phyloP scores from a whole-genome alignment of 2,888 invertebrate species.

The Tigriopus californicus region DNA sequence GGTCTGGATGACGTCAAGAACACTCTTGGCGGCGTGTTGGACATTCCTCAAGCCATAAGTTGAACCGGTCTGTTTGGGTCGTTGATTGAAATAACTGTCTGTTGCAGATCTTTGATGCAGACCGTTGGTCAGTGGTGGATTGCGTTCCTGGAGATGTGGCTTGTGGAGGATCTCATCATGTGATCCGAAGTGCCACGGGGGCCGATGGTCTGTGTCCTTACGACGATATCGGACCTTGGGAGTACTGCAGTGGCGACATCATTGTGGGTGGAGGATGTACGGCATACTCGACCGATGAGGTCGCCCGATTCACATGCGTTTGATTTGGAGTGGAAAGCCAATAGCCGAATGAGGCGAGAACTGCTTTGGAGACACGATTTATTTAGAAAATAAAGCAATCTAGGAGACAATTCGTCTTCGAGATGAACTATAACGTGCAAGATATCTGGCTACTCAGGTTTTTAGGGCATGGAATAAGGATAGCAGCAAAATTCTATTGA shows the following conservation, averaged over 20 bases:
- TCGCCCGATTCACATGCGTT: background rate
- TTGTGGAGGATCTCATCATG: background rate
- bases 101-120: background rate
- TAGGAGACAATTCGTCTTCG: too few relatives aligned
- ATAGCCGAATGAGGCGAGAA: too few relatives aligned
- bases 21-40: too few relatives aligned
- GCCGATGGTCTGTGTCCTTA: background rate
- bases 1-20: background rate
- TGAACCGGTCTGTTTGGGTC: too few relatives aligned
- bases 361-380: too few relatives aligned
- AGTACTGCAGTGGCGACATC: background rate
- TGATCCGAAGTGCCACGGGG: background rate
- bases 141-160: background rate
- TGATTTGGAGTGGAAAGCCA: too few relatives aligned
- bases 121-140: background rate
- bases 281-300: background rate
- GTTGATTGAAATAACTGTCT: background rate
- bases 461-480: too few relatives aligned
- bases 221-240: background rate
- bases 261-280: background rate
- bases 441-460: too few relatives aligned
- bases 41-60: too few relatives aligned
- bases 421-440: too few relatives aligned
- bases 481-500: background rate
- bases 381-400: too few relatives aligned